Percentiles rank a stretch among this genome's conserved stretches.
phyloP scores from a whole-genome alignment of 37 sponge, comb jelly and placozoan genomes.

The Bolinopsis microptera region DNA sequence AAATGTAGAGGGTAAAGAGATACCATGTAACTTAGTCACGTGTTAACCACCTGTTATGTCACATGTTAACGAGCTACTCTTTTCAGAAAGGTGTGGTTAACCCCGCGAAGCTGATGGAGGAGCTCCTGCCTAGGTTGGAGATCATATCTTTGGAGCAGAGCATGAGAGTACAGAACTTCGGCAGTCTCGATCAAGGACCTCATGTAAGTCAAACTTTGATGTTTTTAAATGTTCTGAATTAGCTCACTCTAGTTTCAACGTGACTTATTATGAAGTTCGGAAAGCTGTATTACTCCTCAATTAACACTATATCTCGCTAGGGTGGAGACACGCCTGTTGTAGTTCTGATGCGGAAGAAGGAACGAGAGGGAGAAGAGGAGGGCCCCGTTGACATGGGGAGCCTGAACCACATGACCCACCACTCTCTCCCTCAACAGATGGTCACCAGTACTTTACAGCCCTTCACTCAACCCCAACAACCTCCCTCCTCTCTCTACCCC shows the following conservation, averaged over 20 bases:
- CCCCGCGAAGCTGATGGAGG: slow-evolving; percentile 52
- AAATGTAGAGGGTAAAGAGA: background rate
- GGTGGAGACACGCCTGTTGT: slow-evolving; percentile 4
- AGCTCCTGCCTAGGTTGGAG: background rate
- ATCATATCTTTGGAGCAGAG: background rate
- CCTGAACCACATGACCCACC: background rate
- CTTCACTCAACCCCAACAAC: background rate
- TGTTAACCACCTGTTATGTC: too few species aligned
- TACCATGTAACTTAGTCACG: too few species aligned
- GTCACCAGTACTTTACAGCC: background rate
- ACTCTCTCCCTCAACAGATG: slow-evolving; percentile 11
- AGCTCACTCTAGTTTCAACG: too few species aligned
- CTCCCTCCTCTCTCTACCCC: background rate
- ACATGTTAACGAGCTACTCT: background rate
- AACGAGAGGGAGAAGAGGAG: background rate
- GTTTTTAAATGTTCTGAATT: background rate
- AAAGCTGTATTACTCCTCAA: too few species aligned
- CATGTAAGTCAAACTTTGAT: background rate
- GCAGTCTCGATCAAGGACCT: background rate
- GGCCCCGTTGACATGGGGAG: background rate
- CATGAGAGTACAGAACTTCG: slow-evolving; percentile 24
- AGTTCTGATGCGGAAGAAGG: background rate
- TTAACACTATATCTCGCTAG: background rate
- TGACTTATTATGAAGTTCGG: too few species aligned
- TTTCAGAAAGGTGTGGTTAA: background rate